A percentile compares a stretch with the other conserved stretches of the same genome.
phyloP scores from a whole-genome alignment of 2,888 invertebrate species.

The Epinotia nisella region DNA sequence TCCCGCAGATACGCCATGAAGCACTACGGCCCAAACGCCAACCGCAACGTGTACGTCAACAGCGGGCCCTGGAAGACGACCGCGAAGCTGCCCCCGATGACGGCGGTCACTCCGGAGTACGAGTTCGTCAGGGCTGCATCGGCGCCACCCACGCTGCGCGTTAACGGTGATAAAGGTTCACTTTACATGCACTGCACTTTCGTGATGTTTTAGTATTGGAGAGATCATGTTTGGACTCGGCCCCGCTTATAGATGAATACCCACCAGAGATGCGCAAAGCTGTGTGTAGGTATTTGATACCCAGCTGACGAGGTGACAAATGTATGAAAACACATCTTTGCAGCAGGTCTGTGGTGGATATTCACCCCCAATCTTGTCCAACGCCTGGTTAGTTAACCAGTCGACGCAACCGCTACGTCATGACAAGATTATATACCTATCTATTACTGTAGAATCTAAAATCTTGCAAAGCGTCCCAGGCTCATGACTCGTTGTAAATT shows the following conservation, averaged over 20 bases:
- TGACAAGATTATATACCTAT: no score
- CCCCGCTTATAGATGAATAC: no score
- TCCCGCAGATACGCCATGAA: slow-evolving; percentile 68
- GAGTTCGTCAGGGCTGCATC: slow-evolving; percentile 71
- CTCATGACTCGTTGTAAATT: no score
- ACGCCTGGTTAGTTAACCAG: no score
- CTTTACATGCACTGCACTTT: slow-evolving; percentile 63
- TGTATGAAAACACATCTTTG: neutral
- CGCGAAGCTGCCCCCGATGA: slow-evolving; percentile 55
- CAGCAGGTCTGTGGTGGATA: neutral
- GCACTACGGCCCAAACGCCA: slow-evolving; percentile 59
- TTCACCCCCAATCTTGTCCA: neutral
- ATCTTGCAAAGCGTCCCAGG: no score
- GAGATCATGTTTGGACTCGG: neutral
- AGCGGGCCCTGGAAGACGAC: slow-evolving; percentile 69
- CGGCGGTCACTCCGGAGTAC: slow-evolving; percentile 62
- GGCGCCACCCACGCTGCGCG: slow-evolving; percentile 58
- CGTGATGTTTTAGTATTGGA: slow-evolving; percentile 40
- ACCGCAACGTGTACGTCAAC: slow-evolving; percentile 56
- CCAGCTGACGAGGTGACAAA: neutral
- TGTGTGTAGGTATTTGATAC: no score
- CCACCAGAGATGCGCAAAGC: no score
- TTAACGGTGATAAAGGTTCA: slow-evolving; percentile 76
- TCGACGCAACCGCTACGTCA: no score
- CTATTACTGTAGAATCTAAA: no score